These are phyloP conservation scores for Neosalanx taihuensis DNA, from an alignment of 2,797 vertebrate genomes.

Conservation along the genomic window DNA sequence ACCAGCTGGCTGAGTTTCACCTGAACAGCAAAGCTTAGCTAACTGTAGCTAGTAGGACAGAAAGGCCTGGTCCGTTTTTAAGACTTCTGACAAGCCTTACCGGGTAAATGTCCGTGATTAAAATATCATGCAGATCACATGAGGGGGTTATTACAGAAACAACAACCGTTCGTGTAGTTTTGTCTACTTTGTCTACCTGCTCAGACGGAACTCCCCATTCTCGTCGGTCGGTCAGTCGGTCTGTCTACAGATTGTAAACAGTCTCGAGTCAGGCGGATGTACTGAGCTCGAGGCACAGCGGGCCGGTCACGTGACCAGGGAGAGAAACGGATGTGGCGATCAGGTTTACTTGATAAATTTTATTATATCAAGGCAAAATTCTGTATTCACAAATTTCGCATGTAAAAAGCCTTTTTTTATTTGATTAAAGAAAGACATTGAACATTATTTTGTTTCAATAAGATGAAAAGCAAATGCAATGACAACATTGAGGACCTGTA, in stretches of 20 bases:
- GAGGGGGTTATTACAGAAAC: neutral
- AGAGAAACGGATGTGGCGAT: neutral
- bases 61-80: neutral
- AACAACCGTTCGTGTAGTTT: slow-evolving; percentile 1
- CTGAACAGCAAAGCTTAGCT: neutral
- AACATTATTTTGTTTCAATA: too few species aligned
- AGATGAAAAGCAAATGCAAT: too few species aligned
- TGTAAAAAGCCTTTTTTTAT: too few species aligned
- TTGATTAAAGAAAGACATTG: too few species aligned
- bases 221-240: slow-evolving; percentile 34
- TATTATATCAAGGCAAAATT: too few species aligned
- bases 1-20: neutral
- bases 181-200: slow-evolving; percentile 49
- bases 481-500: too few species aligned
- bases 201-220: slow-evolving; percentile 66
- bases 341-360: too few species aligned
- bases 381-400: too few species aligned
- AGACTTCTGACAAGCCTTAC: neutral
- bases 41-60: neutral
- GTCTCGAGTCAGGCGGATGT: slow-evolving; percentile 67
- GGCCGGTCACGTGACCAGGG: slow-evolving; percentile 67
- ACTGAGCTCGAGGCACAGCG: slow-evolving; percentile 61
- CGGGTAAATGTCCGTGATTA: neutral
- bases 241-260: slow-evolving; percentile 69
- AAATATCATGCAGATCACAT: neutral